Evolutionary conservation across 2,113 vertebrate genomes (phyloP).

Genomic region (Oceanites oceanicus): DNA sequence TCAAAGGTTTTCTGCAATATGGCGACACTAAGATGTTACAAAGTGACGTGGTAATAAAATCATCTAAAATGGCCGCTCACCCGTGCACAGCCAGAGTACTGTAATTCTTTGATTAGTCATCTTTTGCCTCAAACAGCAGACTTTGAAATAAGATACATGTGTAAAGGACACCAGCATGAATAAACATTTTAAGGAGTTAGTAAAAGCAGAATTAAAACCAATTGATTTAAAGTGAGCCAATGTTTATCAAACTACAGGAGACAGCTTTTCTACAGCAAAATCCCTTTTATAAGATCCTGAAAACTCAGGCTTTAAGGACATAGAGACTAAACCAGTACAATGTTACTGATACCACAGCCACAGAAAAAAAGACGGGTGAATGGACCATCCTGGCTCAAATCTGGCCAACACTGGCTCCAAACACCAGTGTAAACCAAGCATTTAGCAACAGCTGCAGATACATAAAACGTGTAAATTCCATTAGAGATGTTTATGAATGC

Average conservation of each 20-base stretch:
- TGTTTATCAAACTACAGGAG: background rate
- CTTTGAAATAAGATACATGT: conserved; percentile 14
- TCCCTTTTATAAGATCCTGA: background rate
- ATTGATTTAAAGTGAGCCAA: background rate
- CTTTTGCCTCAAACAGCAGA: background rate
- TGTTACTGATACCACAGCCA: background rate
- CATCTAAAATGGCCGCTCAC: background rate
- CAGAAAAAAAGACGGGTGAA: background rate
- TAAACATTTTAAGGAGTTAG: conserved; percentile 2
- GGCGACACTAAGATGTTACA: background rate
- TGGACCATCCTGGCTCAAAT: background rate
- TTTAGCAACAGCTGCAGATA: background rate
- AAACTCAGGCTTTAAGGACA: background rate
- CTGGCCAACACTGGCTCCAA: background rate
- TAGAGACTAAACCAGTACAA: background rate
- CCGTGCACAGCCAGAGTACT: background rate
- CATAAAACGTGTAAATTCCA: background rate
- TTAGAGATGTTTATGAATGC: background rate
- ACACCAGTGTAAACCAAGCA: background rate
- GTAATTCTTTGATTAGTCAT: background rate
- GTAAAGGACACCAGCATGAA: background rate
- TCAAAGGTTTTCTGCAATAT: background rate
- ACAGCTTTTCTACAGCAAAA: background rate
- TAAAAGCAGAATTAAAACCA: background rate
- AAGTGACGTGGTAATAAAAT: background rate